A percentile compares a stretch with the other conserved stretches of the same genome.
phyloP scores from a whole-genome alignment of 2,888 invertebrate species.

The Chironomus riparius region DNA sequence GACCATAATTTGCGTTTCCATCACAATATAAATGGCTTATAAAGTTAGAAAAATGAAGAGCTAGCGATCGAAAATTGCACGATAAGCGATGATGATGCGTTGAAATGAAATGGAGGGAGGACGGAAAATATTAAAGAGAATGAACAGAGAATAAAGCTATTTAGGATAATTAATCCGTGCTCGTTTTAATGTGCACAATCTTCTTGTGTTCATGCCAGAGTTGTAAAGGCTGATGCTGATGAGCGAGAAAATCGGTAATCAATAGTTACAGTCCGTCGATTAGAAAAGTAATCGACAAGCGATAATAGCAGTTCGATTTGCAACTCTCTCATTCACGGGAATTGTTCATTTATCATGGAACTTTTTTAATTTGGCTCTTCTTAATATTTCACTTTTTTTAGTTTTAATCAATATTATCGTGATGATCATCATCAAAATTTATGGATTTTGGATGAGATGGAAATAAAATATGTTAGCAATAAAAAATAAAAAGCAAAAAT shows the following conservation, averaged over 20 bases:
- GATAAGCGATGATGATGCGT: background rate
- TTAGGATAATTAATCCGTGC: background rate
- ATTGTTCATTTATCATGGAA: no score
- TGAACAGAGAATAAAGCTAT: conserved; percentile 15
- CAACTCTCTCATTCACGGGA: no score
- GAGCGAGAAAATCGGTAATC: no score
- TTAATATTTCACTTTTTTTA: background rate
- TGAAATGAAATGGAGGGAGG: background rate
- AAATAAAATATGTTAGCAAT: background rate
- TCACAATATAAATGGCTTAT: conserved; percentile 7
- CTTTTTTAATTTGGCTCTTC: background rate
- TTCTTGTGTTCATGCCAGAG: no score
- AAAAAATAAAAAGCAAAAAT: no score
- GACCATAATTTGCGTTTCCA: conserved; percentile 15
- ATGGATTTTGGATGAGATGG: background rate
- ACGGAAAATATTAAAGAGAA: background rate
- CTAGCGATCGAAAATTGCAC: background rate
- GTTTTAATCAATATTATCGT: background rate
- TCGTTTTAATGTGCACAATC: background rate
- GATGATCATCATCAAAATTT: background rate
- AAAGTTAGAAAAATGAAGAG: background rate
- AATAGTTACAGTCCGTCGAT: no score
- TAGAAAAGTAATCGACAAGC: no score
- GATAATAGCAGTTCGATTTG: no score
- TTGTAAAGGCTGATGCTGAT: no score